Evolutionary conservation across 2,797 vertebrate species (phyloP), one percentile per base, ranked within the genome.

Genomic region (Phoeniculus purpureus): DNA sequence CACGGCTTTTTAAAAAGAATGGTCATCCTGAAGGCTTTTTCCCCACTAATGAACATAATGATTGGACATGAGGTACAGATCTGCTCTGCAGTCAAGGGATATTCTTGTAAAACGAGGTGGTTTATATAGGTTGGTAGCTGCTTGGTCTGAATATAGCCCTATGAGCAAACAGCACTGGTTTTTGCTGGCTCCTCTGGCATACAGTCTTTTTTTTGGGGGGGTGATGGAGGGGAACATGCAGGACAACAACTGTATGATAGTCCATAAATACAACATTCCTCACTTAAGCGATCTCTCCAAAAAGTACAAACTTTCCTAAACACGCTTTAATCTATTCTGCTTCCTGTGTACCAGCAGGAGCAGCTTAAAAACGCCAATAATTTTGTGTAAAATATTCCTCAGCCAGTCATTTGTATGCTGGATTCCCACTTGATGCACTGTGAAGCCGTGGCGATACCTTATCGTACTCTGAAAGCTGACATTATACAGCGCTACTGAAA

Each of bases 401-500:
- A 94, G 80, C 29, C 88, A 85, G 84, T 96, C 31, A 91, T 96
- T 96, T 95, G 80, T 95, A 96, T 94, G 86, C 94, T 93, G 95
- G 78, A 91, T 96, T 97, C 94, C 87, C 75, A 47, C 85, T 81
- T 85, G 79, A 91, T 94, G 91, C 93, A 96, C 83, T 95, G 71
- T 93, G 95, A 93, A 96, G 79, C 88, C 25, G 15, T 56, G 14
- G 71, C 93, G 94, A 95, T 95, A 94, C 91, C 93, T 96, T 95
- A 94, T 96, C 95, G 75, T 60, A 32, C 72, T 81, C 77, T 70
- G 80, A 92, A 96, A 91, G 84, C 90, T 92, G 93, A 80, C 92
- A 64, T 90, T 94, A 70, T 77, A 79, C 91, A 85, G 82, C 82
- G 85, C 59, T 76, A 22, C 84, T 94, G 94, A 92, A 95, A 95